phyloP scores from a whole-genome alignment of 2,797 vertebrate genomes.

The Vireo griseus region DNA sequence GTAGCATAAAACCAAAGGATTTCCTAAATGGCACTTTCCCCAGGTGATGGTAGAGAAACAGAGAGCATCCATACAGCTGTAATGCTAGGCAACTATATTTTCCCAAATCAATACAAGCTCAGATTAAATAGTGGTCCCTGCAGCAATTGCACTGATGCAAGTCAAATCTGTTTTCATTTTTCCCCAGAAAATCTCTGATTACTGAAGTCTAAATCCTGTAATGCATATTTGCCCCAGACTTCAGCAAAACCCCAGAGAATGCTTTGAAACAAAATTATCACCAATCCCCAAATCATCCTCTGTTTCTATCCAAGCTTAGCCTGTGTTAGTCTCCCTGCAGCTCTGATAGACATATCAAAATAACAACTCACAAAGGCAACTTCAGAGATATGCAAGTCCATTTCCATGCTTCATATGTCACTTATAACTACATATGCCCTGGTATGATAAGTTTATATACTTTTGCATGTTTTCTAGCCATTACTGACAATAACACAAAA shows the following conservation, averaged over 20 bases:
- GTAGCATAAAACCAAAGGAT: not conserved
- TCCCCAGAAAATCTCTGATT: slow-evolving; percentile 3
- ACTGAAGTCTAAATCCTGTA: not conserved
- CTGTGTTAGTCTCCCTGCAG: not conserved
- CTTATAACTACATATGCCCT: not conserved
- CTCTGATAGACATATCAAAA: not conserved
- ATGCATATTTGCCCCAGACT: not conserved
- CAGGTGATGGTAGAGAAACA: not conserved
- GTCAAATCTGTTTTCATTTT: not conserved
- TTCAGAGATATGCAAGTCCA: not conserved
- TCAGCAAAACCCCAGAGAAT: not conserved
- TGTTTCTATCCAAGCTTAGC: not conserved
- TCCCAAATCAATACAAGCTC: not conserved
- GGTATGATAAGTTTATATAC: not conserved
- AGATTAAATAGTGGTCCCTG: not conserved
- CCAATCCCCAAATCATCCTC: not conserved
- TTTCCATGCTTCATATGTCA: not conserved
- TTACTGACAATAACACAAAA: not conserved
- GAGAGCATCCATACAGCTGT: not conserved
- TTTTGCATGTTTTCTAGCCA: not conserved
- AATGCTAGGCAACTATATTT: rapidly evolving
- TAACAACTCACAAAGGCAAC: not conserved
- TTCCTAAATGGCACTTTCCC: not conserved
- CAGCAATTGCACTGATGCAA: not conserved
- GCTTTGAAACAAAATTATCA: not conserved